Percentiles rank a stretch among this genome's conserved stretches.
Evolutionary conservation across 2,888 invertebrate species (phyloP).

Genomic region (Baccha elongata): DNA sequence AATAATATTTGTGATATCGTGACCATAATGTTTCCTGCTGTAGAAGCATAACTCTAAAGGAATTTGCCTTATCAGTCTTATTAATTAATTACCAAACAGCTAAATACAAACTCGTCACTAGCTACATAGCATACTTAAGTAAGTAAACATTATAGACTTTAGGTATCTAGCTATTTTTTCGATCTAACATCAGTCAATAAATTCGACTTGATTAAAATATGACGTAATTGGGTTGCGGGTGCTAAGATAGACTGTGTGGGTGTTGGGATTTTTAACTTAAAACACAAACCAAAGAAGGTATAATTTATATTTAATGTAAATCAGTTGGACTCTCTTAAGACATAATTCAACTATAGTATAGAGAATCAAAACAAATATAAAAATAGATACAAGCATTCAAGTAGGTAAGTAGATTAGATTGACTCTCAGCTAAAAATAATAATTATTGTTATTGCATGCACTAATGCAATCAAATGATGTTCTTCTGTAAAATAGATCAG

Average conservation of each 20-base stretch:
- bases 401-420: slow-evolving; percentile 14
- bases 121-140: too few relatives aligned
- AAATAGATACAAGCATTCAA: background rate
- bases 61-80: background rate
- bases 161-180: too few relatives aligned
- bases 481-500: slow-evolving; percentile 50
- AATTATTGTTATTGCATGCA: slow-evolving; percentile 16
- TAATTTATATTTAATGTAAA: too few relatives aligned
- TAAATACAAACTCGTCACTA: slow-evolving; percentile 1
- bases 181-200: too few relatives aligned
- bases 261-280: too few relatives aligned
- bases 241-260: too few relatives aligned
- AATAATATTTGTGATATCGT: slow-evolving; percentile 4
- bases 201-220: background rate
- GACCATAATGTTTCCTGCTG: slow-evolving; percentile 12
- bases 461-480: slow-evolving; percentile 39
- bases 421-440: slow-evolving; percentile 12
- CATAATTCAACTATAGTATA: slow-evolving; percentile 21
- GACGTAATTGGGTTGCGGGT: background rate
- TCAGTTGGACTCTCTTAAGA: background rate
- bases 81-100: background rate
- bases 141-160: background rate
- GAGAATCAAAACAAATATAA: slow-evolving; percentile 50
- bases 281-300: too few relatives aligned
- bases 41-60: background rate